These are phyloP conservation scores for Aphidoletes aphidimyza DNA, from an alignment of 2,888 invertebrate genomes.

Conservation along the genomic window DNA sequence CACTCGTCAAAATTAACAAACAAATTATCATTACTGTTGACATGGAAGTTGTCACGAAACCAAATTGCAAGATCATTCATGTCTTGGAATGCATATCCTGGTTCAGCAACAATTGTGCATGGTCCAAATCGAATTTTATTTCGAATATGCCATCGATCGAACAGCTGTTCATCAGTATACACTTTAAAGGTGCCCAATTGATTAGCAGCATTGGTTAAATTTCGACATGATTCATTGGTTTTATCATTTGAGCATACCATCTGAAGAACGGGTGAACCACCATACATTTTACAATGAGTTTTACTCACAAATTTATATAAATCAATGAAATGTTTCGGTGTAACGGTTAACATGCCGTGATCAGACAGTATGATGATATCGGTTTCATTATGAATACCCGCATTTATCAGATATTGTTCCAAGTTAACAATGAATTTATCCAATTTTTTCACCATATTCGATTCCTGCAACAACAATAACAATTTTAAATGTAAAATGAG, in stretches of 20 bases:
- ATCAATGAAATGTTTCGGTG: slow-evolving; percentile 69
- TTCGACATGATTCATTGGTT: background rate
- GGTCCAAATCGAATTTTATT: slow-evolving; percentile 72
- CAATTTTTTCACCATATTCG: background rate
- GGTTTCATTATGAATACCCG: slow-evolving; percentile 64
- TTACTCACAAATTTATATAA: slow-evolving; percentile 68
- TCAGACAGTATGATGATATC: slow-evolving; percentile 73
- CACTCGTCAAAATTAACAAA: no score
- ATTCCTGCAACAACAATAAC: background rate
- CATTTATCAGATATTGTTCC: background rate
- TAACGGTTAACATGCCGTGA: slow-evolving; percentile 77
- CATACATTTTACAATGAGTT: slow-evolving; percentile 67
- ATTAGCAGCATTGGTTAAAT: background rate
- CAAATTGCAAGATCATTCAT: slow-evolving; percentile 65
- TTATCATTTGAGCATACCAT: slow-evolving; percentile 66
- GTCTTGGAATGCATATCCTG: slow-evolving; percentile 72
- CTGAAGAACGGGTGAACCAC: slow-evolving; percentile 70
- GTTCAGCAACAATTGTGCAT: slow-evolving; percentile 72
- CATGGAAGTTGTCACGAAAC: slow-evolving; percentile 37
- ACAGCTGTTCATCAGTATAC: slow-evolving; percentile 62
- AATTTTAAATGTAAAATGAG: no score
- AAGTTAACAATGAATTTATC: background rate
- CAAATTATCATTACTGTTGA: background rate
- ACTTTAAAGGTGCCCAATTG: background rate
- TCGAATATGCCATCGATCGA: slow-evolving; percentile 72